A percentile compares a stretch with the other conserved stretches of the same genome.
Evolutionary conservation across 1,140 invertebrate genomes (phyloP).

Genomic region (Lucilia sericata): DNA sequence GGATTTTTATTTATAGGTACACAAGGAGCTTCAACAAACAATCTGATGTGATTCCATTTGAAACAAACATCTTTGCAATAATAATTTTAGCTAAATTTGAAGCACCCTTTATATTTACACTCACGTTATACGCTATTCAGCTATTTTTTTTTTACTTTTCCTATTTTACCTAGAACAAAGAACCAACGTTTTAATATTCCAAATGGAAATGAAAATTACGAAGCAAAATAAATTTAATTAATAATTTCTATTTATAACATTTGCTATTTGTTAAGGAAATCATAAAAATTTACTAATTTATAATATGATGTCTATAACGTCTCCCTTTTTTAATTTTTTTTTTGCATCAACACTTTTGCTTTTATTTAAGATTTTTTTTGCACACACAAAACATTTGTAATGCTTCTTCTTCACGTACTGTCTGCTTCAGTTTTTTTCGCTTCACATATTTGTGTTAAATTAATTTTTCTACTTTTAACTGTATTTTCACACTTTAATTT

Average conservation of each 20-base stretch:
- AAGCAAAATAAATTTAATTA: conserved; percentile 12
- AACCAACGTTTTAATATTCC: conserved; percentile 1
- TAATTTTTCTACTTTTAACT: background rate
- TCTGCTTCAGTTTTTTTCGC: conserved; percentile 24
- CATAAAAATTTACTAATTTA: background rate
- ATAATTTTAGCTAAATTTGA: too few species aligned
- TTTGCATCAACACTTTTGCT: conserved; percentile 17
- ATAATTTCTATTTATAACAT: conserved; percentile 37
- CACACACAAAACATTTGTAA: conserved; percentile 23
- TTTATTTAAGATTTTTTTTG: conserved; percentile 8
- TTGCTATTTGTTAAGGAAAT: background rate
- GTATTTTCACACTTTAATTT: background rate
- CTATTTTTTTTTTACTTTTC: background rate
- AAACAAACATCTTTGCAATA: too few species aligned
- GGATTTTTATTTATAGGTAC: too few species aligned
- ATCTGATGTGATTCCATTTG: too few species aligned
- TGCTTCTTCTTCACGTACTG: conserved; percentile 33
- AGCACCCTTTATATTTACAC: conserved; percentile 5
- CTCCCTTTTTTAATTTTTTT: background rate
- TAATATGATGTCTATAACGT: background rate
- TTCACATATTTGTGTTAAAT: background rate
- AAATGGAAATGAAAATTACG: background rate
- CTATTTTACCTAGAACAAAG: conserved; percentile 1
- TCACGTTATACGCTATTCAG: conserved; percentile 25
- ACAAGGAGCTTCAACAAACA: too few species aligned